Evolutionary conservation across 2,888 invertebrate genomes (phyloP).

Genomic region (Xestia ashworthii): DNA sequence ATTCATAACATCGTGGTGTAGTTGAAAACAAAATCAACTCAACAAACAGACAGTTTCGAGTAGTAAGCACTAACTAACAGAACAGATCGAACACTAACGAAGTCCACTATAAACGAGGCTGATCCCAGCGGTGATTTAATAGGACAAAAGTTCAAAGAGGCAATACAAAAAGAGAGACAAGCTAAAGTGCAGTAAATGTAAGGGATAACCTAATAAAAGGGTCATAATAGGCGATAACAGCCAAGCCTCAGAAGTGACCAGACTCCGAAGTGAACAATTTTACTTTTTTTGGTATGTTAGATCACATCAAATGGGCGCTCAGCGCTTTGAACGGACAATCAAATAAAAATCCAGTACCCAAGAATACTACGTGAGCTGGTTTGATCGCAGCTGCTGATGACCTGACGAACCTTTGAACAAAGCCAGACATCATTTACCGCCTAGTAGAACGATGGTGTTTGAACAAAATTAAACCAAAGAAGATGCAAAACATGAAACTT

Average conservation of each 20-base stretch:
- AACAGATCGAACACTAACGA: not conserved
- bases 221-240: slow-evolving; percentile 32
- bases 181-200: slow-evolving; percentile 21
- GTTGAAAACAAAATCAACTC: slow-evolving; percentile 16
- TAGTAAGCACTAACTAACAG: not conserved
- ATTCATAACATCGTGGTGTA: slow-evolving; percentile 17
- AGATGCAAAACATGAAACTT: slow-evolving; percentile 23
- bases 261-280: slow-evolving; percentile 25
- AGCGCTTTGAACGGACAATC: not conserved
- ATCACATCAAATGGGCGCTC: slow-evolving; percentile 15
- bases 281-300: slow-evolving; percentile 10
- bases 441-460: not conserved
- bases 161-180: not conserved
- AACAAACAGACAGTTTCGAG: slow-evolving; percentile 3
- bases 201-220: slow-evolving; percentile 43
- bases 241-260: slow-evolving; percentile 8
- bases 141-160: slow-evolving; percentile 32
- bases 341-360: slow-evolving; percentile 10
- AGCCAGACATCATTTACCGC: not conserved
- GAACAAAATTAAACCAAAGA: slow-evolving; percentile 10
- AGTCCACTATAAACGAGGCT: slow-evolving; percentile 4
- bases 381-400: not conserved
- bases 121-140: slow-evolving; percentile 36
- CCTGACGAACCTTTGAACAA: slow-evolving; percentile 9
- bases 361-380: slow-evolving; percentile 11